Evolutionary conservation across 1,140 invertebrate species (phyloP), one percentile per base, ranked within the genome.

Genomic region (Diuraphis noxia): DNA sequence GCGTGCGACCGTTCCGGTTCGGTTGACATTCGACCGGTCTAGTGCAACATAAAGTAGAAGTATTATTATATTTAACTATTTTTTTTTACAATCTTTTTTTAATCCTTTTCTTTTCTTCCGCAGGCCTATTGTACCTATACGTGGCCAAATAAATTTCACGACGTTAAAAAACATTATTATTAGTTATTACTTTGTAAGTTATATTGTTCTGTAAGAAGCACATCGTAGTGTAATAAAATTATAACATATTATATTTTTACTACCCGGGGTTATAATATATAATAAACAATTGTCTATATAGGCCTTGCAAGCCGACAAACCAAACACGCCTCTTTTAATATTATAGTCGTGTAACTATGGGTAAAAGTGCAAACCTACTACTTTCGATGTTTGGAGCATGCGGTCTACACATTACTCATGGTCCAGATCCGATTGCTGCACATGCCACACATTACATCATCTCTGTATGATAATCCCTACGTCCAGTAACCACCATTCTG

Each of bases 1-100:
- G 43, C 84, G 19, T 2, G 41, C 34, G 36, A 23, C 46, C 25
- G 38, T 89, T 89, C 88, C 88, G 88, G 88, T 89, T 36, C 88
- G 63, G 40, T 72, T 43, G 81, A 41, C 38, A 25, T 40, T 30
- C 81, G 81, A 23, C 79, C 23, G 77, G 36, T 79, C 23, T 30
- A 72, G 13, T 72, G 30, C 30, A n/a, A 72, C 19, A 72, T n/a
- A 72, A 2, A 5, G 30, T 63, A 63, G 13, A n/a, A 13, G 30
- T 72, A 72, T 30, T 63, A 63, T 63, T 63, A 56, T 19, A n/a
- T 72, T n/a, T 72, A 63, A 30, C 5, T n/a, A 63, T 63, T n/a
- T 56, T 56, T 63, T 17, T 72, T 72, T 38, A 49, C 41, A 43
- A 43, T 23, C 23, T 21, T 40, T 81, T 40, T 40, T 1, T 38